Evolutionary conservation across 2,113 vertebrate genomes (phyloP).

Genomic region (Dicerorhinus sumatrensis): DNA sequence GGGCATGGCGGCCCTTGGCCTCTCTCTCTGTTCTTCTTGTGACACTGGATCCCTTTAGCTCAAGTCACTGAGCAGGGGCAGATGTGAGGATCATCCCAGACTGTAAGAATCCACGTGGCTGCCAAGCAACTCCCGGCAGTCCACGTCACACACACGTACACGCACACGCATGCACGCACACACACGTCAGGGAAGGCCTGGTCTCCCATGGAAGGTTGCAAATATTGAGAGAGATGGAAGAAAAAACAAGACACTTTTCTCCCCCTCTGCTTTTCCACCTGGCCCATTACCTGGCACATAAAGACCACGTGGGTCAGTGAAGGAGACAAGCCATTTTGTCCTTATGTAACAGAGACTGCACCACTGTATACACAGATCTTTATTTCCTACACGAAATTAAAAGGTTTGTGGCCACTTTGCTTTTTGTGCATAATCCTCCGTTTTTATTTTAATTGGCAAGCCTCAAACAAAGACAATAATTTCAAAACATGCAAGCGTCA

Average conservation of each 20-base stretch:
- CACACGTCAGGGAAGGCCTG: accelerated
- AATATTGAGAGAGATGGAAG: background rate
- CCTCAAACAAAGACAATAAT: slow-evolving; percentile 55
- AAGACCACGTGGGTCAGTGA: background rate
- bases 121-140: no score
- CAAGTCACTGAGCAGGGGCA: background rate
- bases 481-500: background rate
- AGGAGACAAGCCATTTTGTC: background rate
- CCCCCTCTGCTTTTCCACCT: background rate
- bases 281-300: background rate
- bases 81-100: background rate
- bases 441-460: slow-evolving; percentile 33
- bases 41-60: background rate
- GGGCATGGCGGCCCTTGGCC: accelerated
- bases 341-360: background rate
- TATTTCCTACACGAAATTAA: background rate
- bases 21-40: background rate
- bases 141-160: accelerated
- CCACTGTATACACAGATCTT: background rate
- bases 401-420: background rate
- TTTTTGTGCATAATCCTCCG: background rate
- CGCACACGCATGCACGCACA: no score
- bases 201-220: slow-evolving; percentile 43
- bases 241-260: background rate
- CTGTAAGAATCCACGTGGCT: background rate